Evolutionary conservation across 2,797 vertebrate genomes (phyloP).

Genomic region (Chromis chromis): DNA sequence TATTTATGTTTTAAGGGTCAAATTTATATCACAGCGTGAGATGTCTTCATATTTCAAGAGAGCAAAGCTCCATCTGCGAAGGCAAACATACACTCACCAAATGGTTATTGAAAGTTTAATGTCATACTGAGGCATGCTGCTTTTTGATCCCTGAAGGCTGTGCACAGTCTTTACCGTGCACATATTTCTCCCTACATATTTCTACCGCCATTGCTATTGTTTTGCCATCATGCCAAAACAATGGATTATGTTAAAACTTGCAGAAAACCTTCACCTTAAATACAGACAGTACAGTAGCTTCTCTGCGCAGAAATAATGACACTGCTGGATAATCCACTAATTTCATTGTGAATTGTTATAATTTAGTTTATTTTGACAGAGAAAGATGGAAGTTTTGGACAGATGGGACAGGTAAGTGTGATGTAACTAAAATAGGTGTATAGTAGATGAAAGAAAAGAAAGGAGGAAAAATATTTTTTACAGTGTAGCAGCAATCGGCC

Average conservation of each 20-base stretch:
- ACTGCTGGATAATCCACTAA: too few species aligned
- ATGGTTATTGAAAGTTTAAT: constrained; percentile 12
- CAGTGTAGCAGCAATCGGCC: neutral
- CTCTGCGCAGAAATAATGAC: neutral
- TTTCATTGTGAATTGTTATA: too few species aligned
- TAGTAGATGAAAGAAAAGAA: neutral
- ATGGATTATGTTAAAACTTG: too few species aligned
- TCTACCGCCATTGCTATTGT: too few species aligned
- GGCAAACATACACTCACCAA: constrained; percentile 17
- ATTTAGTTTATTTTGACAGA: neutral
- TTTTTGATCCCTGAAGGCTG: neutral
- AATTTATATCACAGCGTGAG: constrained; percentile 13
- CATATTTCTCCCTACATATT: neutral
- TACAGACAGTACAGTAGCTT: too few species aligned
- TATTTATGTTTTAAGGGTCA: constrained; percentile 50
- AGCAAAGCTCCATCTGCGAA: constrained; percentile 9
- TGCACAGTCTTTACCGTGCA: neutral
- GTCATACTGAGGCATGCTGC: neutral
- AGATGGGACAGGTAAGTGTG: neutral
- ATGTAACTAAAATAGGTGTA: neutral
- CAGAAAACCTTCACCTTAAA: too few species aligned
- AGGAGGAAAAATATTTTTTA: neutral
- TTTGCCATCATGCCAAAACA: too few species aligned
- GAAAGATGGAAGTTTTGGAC: neutral
- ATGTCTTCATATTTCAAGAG: constrained; percentile 27